These are phyloP conservation scores for Pantherophis alleghaniensis DNA, from an alignment of 2,797 vertebrate genomes.

Conservation along the genomic window DNA sequence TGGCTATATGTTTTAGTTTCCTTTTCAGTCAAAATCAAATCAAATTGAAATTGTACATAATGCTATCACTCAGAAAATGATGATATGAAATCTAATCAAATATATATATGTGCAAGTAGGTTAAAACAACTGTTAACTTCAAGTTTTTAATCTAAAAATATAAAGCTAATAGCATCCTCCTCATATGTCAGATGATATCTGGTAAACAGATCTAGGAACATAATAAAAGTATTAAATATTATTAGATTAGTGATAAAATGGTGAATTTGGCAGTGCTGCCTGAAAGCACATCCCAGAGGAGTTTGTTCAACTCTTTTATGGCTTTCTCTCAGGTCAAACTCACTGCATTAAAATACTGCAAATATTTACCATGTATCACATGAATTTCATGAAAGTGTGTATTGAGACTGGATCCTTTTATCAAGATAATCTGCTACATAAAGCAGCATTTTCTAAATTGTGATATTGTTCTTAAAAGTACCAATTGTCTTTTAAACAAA, in stretches of 20 bases:
- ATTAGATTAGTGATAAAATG: conserved; percentile 26
- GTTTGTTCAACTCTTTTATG: conserved; percentile 18
- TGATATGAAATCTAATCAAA: not conserved
- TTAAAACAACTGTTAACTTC: conserved; percentile 10
- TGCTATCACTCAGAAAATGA: not conserved
- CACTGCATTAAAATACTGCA: conserved; percentile 29
- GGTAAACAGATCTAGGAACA: conserved; percentile 20
- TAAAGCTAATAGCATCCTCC: conserved; percentile 2
- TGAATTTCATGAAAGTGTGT: conserved; percentile 30
- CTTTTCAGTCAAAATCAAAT: not conserved
- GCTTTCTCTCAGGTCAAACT: conserved; percentile 22
- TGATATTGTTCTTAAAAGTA: conserved; percentile 2
- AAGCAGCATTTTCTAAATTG: conserved; percentile 10
- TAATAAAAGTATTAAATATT: conserved; percentile 33
- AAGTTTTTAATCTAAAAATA: not conserved
- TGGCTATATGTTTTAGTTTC: not conserved
- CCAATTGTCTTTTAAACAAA: conserved; percentile 13
- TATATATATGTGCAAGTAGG: not conserved
- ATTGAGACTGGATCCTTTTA: not conserved
- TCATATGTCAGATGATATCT: conserved; percentile 18
- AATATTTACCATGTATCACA: conserved; percentile 29
- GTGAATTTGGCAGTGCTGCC: not conserved
- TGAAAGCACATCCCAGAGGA: not conserved
- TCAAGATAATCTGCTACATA: not conserved
- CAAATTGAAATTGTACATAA: not conserved